Evolutionary conservation across 2,888 invertebrate species (phyloP).

Genomic region (Drosophila maculinotata): DNA sequence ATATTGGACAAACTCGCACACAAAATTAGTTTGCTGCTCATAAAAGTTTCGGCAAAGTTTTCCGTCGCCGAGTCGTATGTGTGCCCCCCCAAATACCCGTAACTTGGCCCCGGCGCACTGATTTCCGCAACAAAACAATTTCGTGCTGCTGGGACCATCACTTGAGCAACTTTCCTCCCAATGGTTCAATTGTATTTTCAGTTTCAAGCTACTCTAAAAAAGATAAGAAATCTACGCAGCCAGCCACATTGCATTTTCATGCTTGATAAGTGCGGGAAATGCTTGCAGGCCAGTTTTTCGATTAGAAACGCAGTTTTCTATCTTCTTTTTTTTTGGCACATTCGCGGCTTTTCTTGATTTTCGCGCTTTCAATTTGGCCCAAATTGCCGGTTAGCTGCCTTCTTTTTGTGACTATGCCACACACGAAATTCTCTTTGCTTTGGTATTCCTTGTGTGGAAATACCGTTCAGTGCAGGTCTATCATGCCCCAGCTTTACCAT

Average conservation of each 20-base stretch:
- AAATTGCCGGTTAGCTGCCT: slow-evolving; percentile 10
- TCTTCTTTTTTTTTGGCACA: slow-evolving; percentile 2
- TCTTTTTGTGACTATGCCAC: slow-evolving; percentile 8
- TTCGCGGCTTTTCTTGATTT: slow-evolving; percentile 21
- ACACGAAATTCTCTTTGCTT: slow-evolving; percentile 3
- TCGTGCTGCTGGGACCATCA: slow-evolving; percentile 45
- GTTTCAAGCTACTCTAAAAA: slow-evolving; percentile 31
- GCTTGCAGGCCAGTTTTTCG: slow-evolving; percentile 25
- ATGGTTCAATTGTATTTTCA: slow-evolving; percentile 74
- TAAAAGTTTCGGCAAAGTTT: slow-evolving; percentile 70
- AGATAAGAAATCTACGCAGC: slow-evolving; percentile 8
- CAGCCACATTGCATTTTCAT: slow-evolving; percentile 47
- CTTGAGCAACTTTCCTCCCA: slow-evolving; percentile 61
- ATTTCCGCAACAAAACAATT: slow-evolving; percentile 57
- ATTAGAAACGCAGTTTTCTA: slow-evolving; percentile 12
- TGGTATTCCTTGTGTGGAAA: slow-evolving; percentile 3
- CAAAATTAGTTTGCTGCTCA: slow-evolving; percentile 70
- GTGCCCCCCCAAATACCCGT: slow-evolving; percentile 14
- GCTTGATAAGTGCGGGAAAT: slow-evolving; percentile 61
- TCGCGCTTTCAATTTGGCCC: slow-evolving; percentile 54
- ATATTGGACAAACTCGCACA: slow-evolving; percentile 45
- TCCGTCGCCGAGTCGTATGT: slow-evolving; percentile 22
- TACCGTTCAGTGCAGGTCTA: slow-evolving; percentile 7
- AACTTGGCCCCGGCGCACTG: slow-evolving; percentile 39
- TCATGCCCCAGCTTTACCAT: slow-evolving; percentile 15